Conservation (phyloP, 2,797 vertebrate species). For the Amblyopsis hoosieri region DNA sequence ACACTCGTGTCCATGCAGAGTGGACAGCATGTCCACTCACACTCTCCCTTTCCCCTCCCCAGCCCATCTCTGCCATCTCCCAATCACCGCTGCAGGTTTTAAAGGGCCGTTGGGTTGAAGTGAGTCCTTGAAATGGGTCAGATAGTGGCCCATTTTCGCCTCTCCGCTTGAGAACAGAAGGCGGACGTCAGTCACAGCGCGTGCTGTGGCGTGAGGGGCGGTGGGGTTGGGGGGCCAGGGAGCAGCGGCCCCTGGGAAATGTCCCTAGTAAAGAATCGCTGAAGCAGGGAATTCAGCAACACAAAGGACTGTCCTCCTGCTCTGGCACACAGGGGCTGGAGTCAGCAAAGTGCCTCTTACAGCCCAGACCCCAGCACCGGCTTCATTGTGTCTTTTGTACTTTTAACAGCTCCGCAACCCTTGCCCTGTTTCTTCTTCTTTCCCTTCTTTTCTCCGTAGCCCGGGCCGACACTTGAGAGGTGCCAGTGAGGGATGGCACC, state of each 20-base stretch:
- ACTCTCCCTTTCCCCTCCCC: background rate
- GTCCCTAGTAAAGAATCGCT: conserved; percentile 78
- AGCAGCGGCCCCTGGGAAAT: conserved; percentile 69
- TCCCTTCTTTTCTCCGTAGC: conserved; percentile 24
- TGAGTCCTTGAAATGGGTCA: conserved; percentile 77
- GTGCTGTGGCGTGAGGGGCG: too few relatives aligned
- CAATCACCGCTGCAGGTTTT: conserved; percentile 44
- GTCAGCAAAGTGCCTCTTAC: conserved; percentile 80
- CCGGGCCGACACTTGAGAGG: conserved; percentile 50
- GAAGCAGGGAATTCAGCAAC: conserved; percentile 78
- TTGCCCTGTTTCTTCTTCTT: conserved; percentile 25
- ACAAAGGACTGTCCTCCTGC: conserved; percentile 75
- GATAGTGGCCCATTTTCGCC: conserved; percentile 68
- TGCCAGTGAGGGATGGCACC: conserved; percentile 54
- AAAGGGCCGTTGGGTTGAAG: conserved; percentile 53
- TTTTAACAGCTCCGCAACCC: conserved; percentile 40
- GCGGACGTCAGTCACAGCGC: conserved; percentile 74
- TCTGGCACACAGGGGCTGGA: conserved; percentile 69
- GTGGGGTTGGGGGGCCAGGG: conserved; percentile 45
- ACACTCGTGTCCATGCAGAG: conserved; percentile 9
- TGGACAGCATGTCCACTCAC: conserved; percentile 6
- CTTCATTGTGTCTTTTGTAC: conserved; percentile 69
- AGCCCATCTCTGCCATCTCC: conserved; percentile 34
- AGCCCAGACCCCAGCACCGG: conserved; percentile 57
- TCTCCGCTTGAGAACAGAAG: conserved; percentile 75